phyloP scores from a whole-genome alignment of 1,140 invertebrate species.

The Drosophila suzukii region DNA sequence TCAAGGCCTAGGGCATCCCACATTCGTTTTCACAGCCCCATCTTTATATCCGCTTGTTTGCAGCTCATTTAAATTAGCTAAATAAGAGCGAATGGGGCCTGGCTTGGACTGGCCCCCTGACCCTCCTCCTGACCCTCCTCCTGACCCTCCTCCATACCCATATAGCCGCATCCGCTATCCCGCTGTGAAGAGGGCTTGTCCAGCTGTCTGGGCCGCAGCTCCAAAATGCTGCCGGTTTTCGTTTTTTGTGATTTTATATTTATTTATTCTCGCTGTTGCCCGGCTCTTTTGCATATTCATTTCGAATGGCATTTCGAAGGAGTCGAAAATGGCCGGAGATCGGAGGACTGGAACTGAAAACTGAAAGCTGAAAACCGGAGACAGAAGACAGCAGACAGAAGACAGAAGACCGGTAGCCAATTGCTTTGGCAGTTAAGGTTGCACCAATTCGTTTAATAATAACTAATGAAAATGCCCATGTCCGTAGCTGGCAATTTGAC shows the following conservation, averaged over 20 bases:
- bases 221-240: slow-evolving; percentile 62
- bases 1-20: not conserved
- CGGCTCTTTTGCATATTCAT: slow-evolving; percentile 74
- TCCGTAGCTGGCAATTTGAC: slow-evolving; percentile 49
- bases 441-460: slow-evolving; percentile 82
- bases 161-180: slow-evolving; percentile 24
- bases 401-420: slow-evolving; percentile 77
- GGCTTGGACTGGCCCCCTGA: slow-evolving; percentile 3
- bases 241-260: slow-evolving; percentile 15
- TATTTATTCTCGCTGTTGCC: slow-evolving; percentile 30
- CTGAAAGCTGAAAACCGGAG: not conserved
- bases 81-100: slow-evolving; percentile 51
- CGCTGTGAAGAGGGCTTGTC: slow-evolving; percentile 64
- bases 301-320: slow-evolving; percentile 50
- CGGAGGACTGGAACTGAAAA: not conserved
- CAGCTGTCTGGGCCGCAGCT: slow-evolving; percentile 54
- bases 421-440: slow-evolving; percentile 81
- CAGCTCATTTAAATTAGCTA: slow-evolving; percentile 74
- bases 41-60: slow-evolving; percentile 39
- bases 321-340: slow-evolving; percentile 18
- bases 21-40: not conserved
- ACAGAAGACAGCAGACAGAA: not conserved
- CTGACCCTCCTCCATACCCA: not conserved
- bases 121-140: slow-evolving; percentile 7
- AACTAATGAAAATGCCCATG: slow-evolving; percentile 75